Percentiles rank a stretch among this genome's conserved stretches.
These are phyloP conservation scores for Epicampocera succincta DNA, from an alignment of 2,888 invertebrate species.

Conservation along the genomic window DNA sequence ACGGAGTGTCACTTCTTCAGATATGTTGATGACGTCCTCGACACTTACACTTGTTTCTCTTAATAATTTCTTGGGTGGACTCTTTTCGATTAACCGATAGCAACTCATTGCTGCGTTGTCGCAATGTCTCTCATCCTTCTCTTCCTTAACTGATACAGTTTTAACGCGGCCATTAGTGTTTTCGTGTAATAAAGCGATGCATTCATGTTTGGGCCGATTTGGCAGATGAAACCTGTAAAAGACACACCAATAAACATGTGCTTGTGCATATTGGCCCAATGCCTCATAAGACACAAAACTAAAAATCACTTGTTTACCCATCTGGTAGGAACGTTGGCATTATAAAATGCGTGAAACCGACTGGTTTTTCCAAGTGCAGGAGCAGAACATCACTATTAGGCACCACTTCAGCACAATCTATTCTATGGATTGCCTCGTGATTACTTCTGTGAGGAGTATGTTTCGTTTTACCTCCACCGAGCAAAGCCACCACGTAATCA, in stretches of 20 bases:
- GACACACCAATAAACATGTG: background rate
- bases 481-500: constrained; percentile 85
- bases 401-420: constrained; percentile 84
- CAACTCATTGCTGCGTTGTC: constrained; percentile 71
- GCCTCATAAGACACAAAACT: too few relatives aligned
- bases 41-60: constrained; percentile 73
- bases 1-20: constrained; percentile 74
- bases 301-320: constrained; percentile 76
- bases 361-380: constrained; percentile 84
- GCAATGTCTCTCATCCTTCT: constrained; percentile 72
- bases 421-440: constrained; percentile 86
- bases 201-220: constrained; percentile 81
- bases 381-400: constrained; percentile 84
- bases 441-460: constrained; percentile 84
- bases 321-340: constrained; percentile 85
- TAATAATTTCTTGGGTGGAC: constrained; percentile 72
- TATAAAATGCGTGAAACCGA: constrained; percentile 85
- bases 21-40: constrained; percentile 75
- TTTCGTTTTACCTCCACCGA: constrained; percentile 87
- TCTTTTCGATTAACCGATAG: constrained; percentile 76
- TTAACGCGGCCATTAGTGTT: constrained; percentile 83
- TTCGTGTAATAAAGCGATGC: constrained; percentile 85
- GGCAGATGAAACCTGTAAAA: constrained; percentile 24
- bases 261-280: too few relatives aligned
- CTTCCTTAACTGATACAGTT: constrained; percentile 82